Percentiles rank a stretch among this genome's conserved stretches.
phyloP scores from a whole-genome alignment of 2,113 vertebrate species.

The Oncorhynchus nerka region DNA sequence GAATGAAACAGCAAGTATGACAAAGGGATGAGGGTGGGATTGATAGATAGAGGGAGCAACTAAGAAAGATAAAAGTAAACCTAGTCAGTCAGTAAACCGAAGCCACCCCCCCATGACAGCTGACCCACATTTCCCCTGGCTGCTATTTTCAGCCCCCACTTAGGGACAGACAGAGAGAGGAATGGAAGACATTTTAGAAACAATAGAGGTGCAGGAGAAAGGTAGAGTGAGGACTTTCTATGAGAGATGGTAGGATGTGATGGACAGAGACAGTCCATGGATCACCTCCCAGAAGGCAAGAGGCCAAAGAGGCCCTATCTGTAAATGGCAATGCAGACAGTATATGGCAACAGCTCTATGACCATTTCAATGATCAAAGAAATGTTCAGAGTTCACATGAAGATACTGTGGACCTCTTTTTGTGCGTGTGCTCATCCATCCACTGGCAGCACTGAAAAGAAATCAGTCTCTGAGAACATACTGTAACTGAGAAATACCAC shows the following conservation, averaged over 20 bases:
- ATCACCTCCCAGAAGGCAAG: not conserved
- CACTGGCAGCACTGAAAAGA: too few species aligned
- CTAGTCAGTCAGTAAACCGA: too few species aligned
- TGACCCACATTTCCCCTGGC: conserved; percentile 72
- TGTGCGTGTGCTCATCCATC: not conserved
- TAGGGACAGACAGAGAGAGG: conserved; percentile 53
- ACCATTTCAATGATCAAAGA: not conserved
- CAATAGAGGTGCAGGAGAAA: conserved; percentile 36
- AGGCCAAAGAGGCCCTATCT: too few species aligned
- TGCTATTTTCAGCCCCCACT: conserved; percentile 76
- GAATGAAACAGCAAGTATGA: too few species aligned
- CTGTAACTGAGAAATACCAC: too few species aligned
- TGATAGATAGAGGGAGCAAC: too few species aligned
- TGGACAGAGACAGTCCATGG: not conserved
- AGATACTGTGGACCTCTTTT: not conserved
- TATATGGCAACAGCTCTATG: too few species aligned
- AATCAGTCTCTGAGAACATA: too few species aligned
- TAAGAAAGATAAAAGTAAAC: too few species aligned
- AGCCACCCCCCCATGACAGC: conserved; percentile 38
- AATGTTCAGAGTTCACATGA: not conserved
- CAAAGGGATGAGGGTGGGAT: too few species aligned
- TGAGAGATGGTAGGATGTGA: conserved; percentile 23
- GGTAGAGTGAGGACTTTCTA: conserved; percentile 39
- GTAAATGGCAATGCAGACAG: too few species aligned
- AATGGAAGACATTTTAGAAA: conserved; percentile 49